Conservation (phyloP, 1,140 invertebrate species). For the Phocides pigmalion region DNA sequence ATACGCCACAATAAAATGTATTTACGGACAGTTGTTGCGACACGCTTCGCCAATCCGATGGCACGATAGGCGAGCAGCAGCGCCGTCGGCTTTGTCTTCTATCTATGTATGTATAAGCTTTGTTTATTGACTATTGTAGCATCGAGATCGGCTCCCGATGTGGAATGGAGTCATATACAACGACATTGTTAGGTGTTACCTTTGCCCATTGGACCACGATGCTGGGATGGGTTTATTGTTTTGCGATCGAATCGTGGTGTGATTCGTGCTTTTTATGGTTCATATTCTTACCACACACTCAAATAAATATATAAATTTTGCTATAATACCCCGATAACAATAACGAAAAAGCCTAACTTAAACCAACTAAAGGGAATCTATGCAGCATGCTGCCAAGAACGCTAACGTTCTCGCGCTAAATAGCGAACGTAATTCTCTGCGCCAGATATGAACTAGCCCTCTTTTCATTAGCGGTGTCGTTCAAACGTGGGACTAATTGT, state of each 20-base stretch:
- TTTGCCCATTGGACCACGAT: constrained; percentile 7
- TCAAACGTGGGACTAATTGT: no score
- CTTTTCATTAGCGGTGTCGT: no score
- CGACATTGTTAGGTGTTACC: constrained; percentile 38
- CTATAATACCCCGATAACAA: no score
- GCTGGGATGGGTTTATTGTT: constrained; percentile 26
- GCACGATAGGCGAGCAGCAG: constrained; percentile 53
- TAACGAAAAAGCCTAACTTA: no score
- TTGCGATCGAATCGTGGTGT: constrained; percentile 10
- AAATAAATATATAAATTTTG: no score
- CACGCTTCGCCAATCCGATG: constrained; percentile 67
- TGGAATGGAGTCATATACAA: constrained; percentile 64
- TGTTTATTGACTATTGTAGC: constrained; percentile 76
- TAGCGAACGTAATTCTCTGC: no score
- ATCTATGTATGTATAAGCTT: constrained; percentile 61
- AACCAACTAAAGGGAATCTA: no score
- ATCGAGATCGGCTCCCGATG: constrained; percentile 51
- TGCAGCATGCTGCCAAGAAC: no score
- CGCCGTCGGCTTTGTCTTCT: constrained; percentile 64
- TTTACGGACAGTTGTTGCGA: constrained; percentile 66
- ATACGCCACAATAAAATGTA: constrained; percentile 68
- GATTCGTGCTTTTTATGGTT: constrained; percentile 3
- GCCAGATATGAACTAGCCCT: no score
- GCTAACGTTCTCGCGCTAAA: no score
- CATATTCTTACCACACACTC: not conserved